Conservation (phyloP, 2,113 vertebrate genomes). For the Xiphorhynchus elegans region DNA sequence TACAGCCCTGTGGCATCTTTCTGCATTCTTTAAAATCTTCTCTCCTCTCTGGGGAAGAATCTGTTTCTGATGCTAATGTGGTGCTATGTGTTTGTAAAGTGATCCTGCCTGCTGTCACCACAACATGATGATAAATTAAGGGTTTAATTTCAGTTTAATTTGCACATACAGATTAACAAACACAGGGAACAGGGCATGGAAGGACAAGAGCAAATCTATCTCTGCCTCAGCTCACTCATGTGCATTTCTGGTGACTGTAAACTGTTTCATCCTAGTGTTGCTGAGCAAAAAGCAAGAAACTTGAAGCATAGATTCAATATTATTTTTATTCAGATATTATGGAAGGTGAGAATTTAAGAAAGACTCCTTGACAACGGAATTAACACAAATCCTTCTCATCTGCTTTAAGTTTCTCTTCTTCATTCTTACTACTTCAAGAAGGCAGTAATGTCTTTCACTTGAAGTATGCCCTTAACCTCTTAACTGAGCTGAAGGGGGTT, state of each 20-base stretch:
- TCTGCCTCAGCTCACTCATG: not conserved
- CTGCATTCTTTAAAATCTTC: constrained; percentile 38
- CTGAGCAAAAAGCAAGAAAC: not conserved
- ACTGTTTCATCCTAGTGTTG: not conserved
- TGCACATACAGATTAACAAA: not conserved
- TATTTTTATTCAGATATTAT: not conserved
- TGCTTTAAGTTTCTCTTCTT: not conserved
- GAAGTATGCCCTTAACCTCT: not conserved
- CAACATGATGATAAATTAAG: constrained; percentile 14
- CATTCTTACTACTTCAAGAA: not conserved
- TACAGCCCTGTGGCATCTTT: constrained; percentile 29
- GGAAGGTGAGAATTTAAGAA: not conserved
- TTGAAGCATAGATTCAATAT: not conserved
- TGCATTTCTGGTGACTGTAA: not conserved
- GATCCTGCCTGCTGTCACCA: constrained; percentile 41
- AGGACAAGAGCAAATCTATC: not conserved
- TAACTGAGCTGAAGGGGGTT: not conserved
- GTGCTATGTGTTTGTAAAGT: constrained; percentile 8
- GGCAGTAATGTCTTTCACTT: not conserved
- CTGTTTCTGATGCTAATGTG: constrained; percentile 53
- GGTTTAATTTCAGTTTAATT: constrained; percentile 28
- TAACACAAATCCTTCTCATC: not conserved
- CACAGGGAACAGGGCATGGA: not conserved
- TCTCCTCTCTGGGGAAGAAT: constrained; percentile 18
- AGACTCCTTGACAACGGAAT: not conserved